A percentile compares a stretch with the other conserved stretches of the same genome.
Evolutionary conservation across 2,113 vertebrate genomes (phyloP).

Genomic region (Rhineura floridana): DNA sequence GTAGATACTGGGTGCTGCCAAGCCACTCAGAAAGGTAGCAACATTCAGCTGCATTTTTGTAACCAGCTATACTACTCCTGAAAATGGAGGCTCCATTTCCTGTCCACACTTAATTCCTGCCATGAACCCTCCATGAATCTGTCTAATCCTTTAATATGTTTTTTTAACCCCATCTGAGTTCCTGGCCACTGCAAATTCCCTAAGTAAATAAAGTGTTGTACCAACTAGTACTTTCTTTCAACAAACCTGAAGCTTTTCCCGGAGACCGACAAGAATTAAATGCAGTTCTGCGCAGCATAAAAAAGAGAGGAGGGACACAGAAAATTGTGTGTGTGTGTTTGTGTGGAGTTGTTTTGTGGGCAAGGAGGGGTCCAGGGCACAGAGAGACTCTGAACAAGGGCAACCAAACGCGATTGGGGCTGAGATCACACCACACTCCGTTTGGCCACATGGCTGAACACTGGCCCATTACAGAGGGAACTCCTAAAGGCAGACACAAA

Average conservation of each 20-base stretch:
- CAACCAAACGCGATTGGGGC: not conserved
- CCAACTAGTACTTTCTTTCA: not conserved
- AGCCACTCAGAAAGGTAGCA: too few relatives aligned
- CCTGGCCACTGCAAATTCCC: not conserved
- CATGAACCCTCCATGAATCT: not conserved
- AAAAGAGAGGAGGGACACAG: not conserved
- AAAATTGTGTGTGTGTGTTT: too few relatives aligned
- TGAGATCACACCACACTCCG: not conserved
- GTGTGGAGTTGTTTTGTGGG: not conserved
- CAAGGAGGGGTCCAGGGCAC: not conserved
- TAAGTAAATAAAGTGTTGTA: not conserved
- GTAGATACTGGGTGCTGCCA: too few relatives aligned
- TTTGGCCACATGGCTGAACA: rapidly evolving
- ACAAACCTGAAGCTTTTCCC: too few relatives aligned
- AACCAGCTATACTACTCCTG: not conserved
- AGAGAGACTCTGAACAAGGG: too few relatives aligned
- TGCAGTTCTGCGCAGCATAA: not conserved
- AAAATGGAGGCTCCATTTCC: not conserved
- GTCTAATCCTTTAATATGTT: too few relatives aligned
- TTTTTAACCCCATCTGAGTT: too few relatives aligned
- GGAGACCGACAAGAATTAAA: not conserved
- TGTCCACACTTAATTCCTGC: not conserved
- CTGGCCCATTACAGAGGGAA: not conserved
- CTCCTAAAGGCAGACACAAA: not conserved
- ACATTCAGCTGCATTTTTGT: too few relatives aligned